These are phyloP conservation scores for Empis stercorea DNA, from an alignment of 2,888 invertebrate genomes.

Conservation along the genomic window DNA sequence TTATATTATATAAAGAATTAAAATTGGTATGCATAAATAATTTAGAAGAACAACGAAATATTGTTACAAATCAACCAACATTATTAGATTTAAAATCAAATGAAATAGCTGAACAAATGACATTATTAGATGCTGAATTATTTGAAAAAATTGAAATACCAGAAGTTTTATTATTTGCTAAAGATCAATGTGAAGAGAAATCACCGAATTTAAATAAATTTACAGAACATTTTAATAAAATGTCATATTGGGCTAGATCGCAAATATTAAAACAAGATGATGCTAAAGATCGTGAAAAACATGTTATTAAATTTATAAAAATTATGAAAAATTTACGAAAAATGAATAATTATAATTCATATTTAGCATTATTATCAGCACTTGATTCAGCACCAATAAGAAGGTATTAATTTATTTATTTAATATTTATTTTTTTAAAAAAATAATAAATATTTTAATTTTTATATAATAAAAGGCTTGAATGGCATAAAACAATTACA, in stretches of 20 bases:
- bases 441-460: background rate
- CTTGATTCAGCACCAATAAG: slow-evolving; percentile 87
- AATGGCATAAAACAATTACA: slow-evolving; percentile 83
- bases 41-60: slow-evolving; percentile 39
- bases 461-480: slow-evolving; percentile 51
- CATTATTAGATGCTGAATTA: slow-evolving; percentile 83
- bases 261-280: slow-evolving; percentile 83
- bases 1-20: slow-evolving; percentile 27
- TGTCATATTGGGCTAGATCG: slow-evolving; percentile 97
- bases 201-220: slow-evolving; percentile 94
- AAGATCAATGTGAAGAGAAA: slow-evolving; percentile 92
- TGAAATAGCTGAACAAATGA: slow-evolving; percentile 97
- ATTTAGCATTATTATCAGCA: slow-evolving; percentile 90
- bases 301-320: slow-evolving; percentile 90
- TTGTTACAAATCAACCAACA: slow-evolving; percentile 47
- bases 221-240: slow-evolving; percentile 98
- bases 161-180: slow-evolving; percentile 93
- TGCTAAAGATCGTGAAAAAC: slow-evolving; percentile 89
- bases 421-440: background rate
- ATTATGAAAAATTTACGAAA: slow-evolving; percentile 96
- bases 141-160: slow-evolving; percentile 95
- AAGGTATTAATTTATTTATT: slow-evolving; percentile 24
- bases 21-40: slow-evolving; percentile 18
- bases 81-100: slow-evolving; percentile 87
- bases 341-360: slow-evolving; percentile 97